Percentiles rank a stretch among this genome's conserved stretches.
phyloP scores from a whole-genome alignment of 2,797 vertebrate genomes.

The Gadopsis marmoratus region DNA sequence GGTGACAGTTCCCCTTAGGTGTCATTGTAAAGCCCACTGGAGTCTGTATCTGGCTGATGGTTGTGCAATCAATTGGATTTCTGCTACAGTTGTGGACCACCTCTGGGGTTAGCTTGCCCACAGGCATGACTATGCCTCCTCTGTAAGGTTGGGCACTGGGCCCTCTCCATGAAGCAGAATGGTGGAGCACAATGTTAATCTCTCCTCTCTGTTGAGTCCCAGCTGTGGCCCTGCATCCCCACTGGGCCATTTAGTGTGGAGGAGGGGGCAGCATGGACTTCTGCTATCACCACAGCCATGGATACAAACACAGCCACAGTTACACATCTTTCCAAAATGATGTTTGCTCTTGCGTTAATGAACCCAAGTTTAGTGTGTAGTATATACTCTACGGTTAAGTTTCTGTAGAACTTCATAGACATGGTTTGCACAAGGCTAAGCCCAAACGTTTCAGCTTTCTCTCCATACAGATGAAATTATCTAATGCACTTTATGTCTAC shows the following conservation, averaged over 20 bases:
- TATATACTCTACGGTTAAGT: not conserved
- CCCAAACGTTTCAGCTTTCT: not conserved
- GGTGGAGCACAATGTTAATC: slow-evolving; percentile 71
- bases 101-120: slow-evolving; percentile 67
- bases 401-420: not conserved
- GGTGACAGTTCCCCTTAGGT: slow-evolving; percentile 54
- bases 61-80: slow-evolving; percentile 62
- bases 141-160: slow-evolving; percentile 69
- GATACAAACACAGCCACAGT: slow-evolving; percentile 26
- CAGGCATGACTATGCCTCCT: slow-evolving; percentile 67
- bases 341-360: slow-evolving; percentile 20
- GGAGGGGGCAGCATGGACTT: slow-evolving; percentile 39
- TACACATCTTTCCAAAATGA: slow-evolving; percentile 7
- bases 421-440: not conserved
- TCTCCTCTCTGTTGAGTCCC: slow-evolving; percentile 68
- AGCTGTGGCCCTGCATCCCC: slow-evolving; percentile 71
- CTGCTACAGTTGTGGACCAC: slow-evolving; percentile 54
- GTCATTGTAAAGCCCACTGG: slow-evolving; percentile 47
- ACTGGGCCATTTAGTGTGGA: slow-evolving; percentile 41
- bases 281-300: slow-evolving; percentile 37
- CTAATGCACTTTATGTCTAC: not conserved
- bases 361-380: not conserved
- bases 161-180: slow-evolving; percentile 69
- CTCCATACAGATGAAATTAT: not conserved
- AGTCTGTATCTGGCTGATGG: slow-evolving; percentile 53